Base-by-base conservation (phyloP, 2,888 invertebrate species). In the Perithous albicinctus region DNA sequence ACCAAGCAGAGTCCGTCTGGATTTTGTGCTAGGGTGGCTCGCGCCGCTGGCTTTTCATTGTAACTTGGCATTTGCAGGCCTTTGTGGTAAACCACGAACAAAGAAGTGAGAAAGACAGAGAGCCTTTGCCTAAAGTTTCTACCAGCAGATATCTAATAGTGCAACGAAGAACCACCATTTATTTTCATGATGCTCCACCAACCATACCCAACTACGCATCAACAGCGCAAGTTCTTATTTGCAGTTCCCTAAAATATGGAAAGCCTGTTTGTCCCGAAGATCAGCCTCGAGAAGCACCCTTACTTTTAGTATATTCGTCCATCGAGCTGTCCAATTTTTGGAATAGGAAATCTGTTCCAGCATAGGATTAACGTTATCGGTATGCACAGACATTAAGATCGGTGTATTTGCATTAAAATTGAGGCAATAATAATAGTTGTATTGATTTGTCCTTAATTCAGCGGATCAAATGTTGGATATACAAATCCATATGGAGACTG, bases 1-100 rank as follows among this genome's bases (percentile, higher is more conserved):
- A 70, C 59, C 63, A 66, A 75, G 54, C n/a, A 32, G n/a, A n/a
- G 61, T 73, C 66, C 67, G 70, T 78, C 67, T 69, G 67, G 29
- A 56, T 54, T 80, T 43, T 61, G 69, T 54, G 64, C 48, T 80
- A 67, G 87, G 84, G 87, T 86, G 84, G 85, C 73, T 29, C 32
- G 56, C 72, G 61, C 75, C 79, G 73, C 63, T 72, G 85, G 91
- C 90, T 90, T 89, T 91, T 89, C 91, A 90, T 89, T 88, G 89
- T 87, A 87, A 89, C 81, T 86, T 86, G 91, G 90, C 91, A 91
- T 91, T 91, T 90, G 88, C 91, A 91, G 91, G 90, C 91, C 87
- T 91, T 92, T 92, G 91, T 92, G 91, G 91, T 88, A 88, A 91
- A 91, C 90, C 90, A 86, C 89, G 89, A 88, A 91, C 91, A 92